These are phyloP conservation scores for Malurus cyaneus DNA, from an alignment of 2,113 vertebrate genomes.

Conservation along the genomic window DNA sequence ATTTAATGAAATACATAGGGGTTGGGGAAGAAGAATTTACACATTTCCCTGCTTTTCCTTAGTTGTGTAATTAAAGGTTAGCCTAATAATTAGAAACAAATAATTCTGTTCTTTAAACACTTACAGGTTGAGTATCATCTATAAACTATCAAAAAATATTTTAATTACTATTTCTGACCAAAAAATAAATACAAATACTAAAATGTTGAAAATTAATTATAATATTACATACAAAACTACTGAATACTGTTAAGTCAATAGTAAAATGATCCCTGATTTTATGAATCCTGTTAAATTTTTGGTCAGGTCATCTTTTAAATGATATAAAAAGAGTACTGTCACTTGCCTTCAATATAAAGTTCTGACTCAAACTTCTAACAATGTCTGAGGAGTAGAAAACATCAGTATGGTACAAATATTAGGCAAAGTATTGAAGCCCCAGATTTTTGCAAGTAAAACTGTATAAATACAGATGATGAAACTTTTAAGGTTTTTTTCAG, in stretches of 20 bases:
- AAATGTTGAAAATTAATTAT: conserved; percentile 83
- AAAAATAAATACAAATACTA: conserved; percentile 85
- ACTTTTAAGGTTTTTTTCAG: conserved; percentile 30
- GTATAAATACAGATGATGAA: conserved; percentile 73
- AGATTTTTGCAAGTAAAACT: conserved; percentile 72
- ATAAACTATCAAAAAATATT: conserved; percentile 86
- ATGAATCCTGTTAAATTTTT: conserved; percentile 81
- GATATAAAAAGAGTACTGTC: conserved; percentile 77
- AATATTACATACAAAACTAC: conserved; percentile 85
- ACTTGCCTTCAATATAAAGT: conserved; percentile 76
- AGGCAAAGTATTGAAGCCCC: conserved; percentile 65
- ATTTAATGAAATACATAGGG: conserved; percentile 71
- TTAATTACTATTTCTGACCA: conserved; percentile 84
- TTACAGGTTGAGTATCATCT: conserved; percentile 78
- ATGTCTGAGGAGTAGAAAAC: conserved; percentile 77
- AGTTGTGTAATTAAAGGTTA: conserved; percentile 76
- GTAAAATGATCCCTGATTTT: conserved; percentile 87
- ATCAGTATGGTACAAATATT: conserved; percentile 70
- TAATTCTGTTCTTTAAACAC: conserved; percentile 77
- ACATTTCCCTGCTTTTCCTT: conserved; percentile 82
- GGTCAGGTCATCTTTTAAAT: conserved; percentile 83
- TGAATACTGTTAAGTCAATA: conserved; percentile 82
- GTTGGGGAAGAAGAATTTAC: conserved; percentile 71
- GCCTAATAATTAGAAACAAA: conserved; percentile 79
- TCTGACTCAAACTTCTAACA: conserved; percentile 73